Evolutionary conservation across 2,888 invertebrate species (phyloP), one percentile per base, ranked within the genome.

Genomic region (Oeneis ivallda): DNA sequence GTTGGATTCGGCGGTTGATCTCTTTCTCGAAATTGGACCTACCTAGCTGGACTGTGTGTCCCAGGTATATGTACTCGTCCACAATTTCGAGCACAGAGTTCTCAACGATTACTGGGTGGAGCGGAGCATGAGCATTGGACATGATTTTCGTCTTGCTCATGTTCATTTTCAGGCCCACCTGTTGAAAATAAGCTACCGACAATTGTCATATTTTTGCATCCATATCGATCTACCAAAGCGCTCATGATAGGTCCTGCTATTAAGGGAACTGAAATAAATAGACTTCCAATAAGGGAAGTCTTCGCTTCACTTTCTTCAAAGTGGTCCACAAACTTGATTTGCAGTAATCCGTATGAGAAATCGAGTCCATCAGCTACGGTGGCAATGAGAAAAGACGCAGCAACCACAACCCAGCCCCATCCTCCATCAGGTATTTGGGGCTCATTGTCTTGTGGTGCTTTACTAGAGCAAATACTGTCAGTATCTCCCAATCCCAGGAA

Each of bases 361-460:
- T 97, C 97, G 50, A 98, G 94, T 0, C 98, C 98, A 83, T 98
- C 98, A 57, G 97, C 97, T 45, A 98, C 96, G 77, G 97, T 94
- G 54, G 97, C 97, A 19, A 98, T 94, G 43, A 97, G 87, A 73
- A 98, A 94, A 0, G 97, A 96, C 2, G 97, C 95, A 15, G 95
- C 91, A 0, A 98, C 98, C 0, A 99, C 96, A 69, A 97, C 94
- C 98, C 97, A 98, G 37, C 97, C 97, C 95, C 96, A 97, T 37
- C 96, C 97, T n/a, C 96, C 96, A 77, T 97, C 96, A 0, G 96
- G 96, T 65, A 95, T 94, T 70, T 93, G 93, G 0, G 94, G 93
- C 50, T 87, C 88, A 85, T 88, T 73, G 66, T 88, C 81, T 70
- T 75, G 71, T 39, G 86, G 75, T 13, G 41, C 19, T 71, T 80